Conservation (phyloP, 2,797 vertebrate species). For the Poeciliopsis turneri region DNA sequence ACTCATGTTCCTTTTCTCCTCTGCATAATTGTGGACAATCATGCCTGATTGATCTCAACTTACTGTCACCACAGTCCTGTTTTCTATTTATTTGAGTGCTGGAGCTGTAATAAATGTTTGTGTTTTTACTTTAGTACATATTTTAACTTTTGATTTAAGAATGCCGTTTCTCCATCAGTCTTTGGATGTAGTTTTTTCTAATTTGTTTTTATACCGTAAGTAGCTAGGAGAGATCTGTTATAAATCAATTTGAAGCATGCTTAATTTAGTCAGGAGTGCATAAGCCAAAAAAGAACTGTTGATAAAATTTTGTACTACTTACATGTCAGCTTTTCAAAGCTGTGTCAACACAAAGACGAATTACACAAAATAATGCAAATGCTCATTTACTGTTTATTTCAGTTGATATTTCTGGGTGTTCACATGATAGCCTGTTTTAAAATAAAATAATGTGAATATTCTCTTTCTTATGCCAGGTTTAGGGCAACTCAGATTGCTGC, state of each 20-base stretch:
- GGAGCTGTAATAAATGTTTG: constrained; percentile 50
- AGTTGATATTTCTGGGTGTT: constrained; percentile 43
- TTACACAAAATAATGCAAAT: constrained; percentile 22
- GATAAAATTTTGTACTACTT: constrained; percentile 40
- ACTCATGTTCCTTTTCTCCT: constrained; percentile 51
- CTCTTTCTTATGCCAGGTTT: constrained; percentile 37
- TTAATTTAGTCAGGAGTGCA: constrained; percentile 38
- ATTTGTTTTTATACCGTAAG: constrained; percentile 61
- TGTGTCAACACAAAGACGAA: constrained; percentile 31
- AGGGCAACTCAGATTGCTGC: constrained; percentile 37
- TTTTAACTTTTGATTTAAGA: constrained; percentile 56
- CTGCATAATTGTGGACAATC: constrained; percentile 63
- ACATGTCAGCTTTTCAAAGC: constrained; percentile 37
- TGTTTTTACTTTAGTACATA: constrained; percentile 31
- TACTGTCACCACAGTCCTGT: constrained; percentile 28
- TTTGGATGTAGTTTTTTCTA: constrained; percentile 59
- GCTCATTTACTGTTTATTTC: constrained; percentile 8
- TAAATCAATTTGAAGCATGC: constrained; percentile 58
- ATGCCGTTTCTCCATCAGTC: constrained; percentile 52
- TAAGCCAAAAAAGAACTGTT: constrained; percentile 33
- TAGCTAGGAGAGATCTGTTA: constrained; percentile 36
- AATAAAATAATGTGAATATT: constrained; percentile 38
- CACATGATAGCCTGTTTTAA: constrained; percentile 53
- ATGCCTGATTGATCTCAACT: constrained; percentile 54
- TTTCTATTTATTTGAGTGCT: constrained; percentile 52